These are phyloP conservation scores for Aspidoscelis tigris DNA, from an alignment of 2,113 vertebrate genomes.

Conservation along the genomic window DNA sequence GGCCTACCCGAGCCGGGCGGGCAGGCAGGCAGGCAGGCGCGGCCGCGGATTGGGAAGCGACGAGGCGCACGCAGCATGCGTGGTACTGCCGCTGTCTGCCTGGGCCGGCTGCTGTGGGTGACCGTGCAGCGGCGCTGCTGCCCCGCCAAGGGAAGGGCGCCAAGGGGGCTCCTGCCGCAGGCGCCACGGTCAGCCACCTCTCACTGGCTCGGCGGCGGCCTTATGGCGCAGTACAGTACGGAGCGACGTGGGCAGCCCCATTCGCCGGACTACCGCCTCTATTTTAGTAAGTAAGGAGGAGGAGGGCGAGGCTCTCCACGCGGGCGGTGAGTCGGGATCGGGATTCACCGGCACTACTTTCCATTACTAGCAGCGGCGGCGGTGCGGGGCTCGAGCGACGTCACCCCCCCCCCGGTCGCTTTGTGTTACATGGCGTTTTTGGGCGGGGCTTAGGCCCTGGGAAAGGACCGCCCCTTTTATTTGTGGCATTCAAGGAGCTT, in stretches of 20 bases:
- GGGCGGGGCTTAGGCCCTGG: background rate
- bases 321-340: accelerated
- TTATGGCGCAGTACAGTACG: slow-evolving; percentile 79
- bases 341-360: too few species aligned
- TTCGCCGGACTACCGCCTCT: slow-evolving; percentile 85
- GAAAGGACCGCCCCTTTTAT: background rate
- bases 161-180: background rate
- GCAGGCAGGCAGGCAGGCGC: background rate
- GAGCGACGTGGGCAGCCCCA: slow-evolving; percentile 84
- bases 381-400: too few species aligned
- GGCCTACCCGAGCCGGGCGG: slow-evolving; percentile 4
- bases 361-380: too few species aligned
- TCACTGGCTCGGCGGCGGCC: slow-evolving; percentile 39
- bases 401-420: too few species aligned
- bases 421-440: background rate
- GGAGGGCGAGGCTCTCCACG: background rate
- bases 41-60: background rate
- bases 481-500: background rate
- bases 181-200: background rate
- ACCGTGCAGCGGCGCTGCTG: background rate
- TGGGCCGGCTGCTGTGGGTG: background rate
- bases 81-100: background rate
- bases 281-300: slow-evolving; percentile 88
- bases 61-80: slow-evolving; percentile 42
- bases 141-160: background rate